phyloP scores from a whole-genome alignment of 2,888 invertebrate species.

The Drosophila leonis region DNA sequence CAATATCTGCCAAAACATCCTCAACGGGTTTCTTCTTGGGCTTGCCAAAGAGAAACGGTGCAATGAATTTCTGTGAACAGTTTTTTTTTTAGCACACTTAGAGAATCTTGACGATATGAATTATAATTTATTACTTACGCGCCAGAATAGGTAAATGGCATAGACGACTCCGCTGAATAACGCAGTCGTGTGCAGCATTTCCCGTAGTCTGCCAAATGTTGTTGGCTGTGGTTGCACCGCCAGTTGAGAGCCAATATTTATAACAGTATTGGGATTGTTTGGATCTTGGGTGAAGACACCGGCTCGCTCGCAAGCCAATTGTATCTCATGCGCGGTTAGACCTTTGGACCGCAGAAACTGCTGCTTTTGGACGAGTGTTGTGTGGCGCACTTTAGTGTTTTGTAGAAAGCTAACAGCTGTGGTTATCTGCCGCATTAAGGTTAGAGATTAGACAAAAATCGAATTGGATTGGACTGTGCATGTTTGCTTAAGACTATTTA shows the following conservation, averaged over 20 bases:
- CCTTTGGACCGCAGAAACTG: constrained; percentile 92
- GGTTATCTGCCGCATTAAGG: constrained; percentile 87
- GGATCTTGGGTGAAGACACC: constrained; percentile 84
- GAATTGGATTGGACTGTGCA: constrained; percentile 9
- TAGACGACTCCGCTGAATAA: constrained; percentile 92
- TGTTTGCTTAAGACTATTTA: constrained; percentile 52
- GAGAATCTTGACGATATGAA: no score
- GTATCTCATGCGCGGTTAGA: constrained; percentile 90
- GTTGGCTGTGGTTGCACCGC: constrained; percentile 78
- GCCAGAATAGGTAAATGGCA: constrained; percentile 92
- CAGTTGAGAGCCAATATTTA: constrained; percentile 82
- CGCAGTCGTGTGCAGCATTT: constrained; percentile 90
- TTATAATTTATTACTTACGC: constrained; percentile 86
- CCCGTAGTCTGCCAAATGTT: constrained; percentile 87
- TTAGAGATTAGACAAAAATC: constrained; percentile 68
- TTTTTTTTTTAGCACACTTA: background rate
- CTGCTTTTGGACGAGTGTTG: constrained; percentile 92
- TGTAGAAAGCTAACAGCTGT: constrained; percentile 94
- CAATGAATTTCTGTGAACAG: constrained; percentile 87
- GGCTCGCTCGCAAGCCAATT: constrained; percentile 90
- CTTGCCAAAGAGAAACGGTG: constrained; percentile 89
- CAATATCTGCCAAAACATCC: constrained; percentile 89
- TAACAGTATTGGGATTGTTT: constrained; percentile 82
- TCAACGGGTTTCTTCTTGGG: constrained; percentile 89
- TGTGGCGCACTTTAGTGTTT: constrained; percentile 93